Percentiles rank a stretch among this genome's conserved stretches.
Conservation (phyloP, 2,797 vertebrate species). For the Arnoldichthys spilopterus region DNA sequence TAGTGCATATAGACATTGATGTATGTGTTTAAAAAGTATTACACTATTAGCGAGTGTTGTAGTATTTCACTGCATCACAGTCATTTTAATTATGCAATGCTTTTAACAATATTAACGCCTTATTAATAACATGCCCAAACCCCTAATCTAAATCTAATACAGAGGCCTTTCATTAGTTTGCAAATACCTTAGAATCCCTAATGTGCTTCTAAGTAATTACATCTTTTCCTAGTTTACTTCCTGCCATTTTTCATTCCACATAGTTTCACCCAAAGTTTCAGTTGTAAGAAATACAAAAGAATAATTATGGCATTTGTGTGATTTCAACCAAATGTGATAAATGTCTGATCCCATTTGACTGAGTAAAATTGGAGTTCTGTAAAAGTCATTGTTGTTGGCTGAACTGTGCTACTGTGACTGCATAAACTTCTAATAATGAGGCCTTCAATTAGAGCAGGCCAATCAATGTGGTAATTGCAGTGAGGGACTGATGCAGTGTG, state of each 20-base stretch:
- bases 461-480: constrained; percentile 79
- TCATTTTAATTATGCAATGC: not conserved
- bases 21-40: not conserved
- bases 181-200: constrained; percentile 1
- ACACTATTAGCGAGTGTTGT: not conserved
- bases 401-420: constrained; percentile 59
- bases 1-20: not conserved
- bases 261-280: constrained; percentile 1
- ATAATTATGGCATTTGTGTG: not conserved
- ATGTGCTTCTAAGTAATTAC: constrained; percentile 14
- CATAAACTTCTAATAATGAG: constrained; percentile 72
- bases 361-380: not conserved
- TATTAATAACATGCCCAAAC: not conserved
- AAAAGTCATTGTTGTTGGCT: constrained; percentile 20
- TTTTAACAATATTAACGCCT: not conserved
- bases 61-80: not conserved
- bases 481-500: constrained; percentile 71
- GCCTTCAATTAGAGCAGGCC: constrained; percentile 72
- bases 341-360: constrained; percentile 8
- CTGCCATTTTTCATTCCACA: constrained; percentile 13
- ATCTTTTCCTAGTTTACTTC: constrained; percentile 1
- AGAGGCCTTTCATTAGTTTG: not conserved
- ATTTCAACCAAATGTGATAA: not conserved
- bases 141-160: not conserved
- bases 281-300: not conserved